Base-by-base conservation (phyloP, 2,888 invertebrate genomes). In the Branchellion lobata region DNA sequence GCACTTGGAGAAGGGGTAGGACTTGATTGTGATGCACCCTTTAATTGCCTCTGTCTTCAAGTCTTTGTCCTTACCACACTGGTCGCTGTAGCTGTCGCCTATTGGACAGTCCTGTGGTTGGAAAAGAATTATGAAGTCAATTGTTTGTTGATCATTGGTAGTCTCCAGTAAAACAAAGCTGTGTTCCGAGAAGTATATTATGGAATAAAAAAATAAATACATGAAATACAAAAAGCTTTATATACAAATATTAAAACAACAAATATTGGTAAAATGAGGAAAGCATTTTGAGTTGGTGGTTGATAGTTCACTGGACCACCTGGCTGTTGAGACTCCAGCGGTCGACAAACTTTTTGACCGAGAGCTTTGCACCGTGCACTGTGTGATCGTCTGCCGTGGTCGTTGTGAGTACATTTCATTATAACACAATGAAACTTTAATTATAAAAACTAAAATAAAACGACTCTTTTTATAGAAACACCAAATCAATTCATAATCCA, bases 1-100 rank as follows among this genome's bases (percentile, higher is more conserved):
- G 33, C 77, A 77, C 24, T 77, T 77, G 27, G 77, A 33, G 65
- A 77, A 77, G 1, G 77, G 77, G 53, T 77, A 34, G 3, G 31
- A 21, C 33, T 77, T 65, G 1, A 77, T 21, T 31, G 24, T 11
- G 11, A 77, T 5, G 36, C 77, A 77, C 0, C 24, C 14, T 31
- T 77, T 14, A 1, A 65, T 40, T 27, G 61, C 61, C 33, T 27
- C 21, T 24, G 31, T 65, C 34, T 65, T 77, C 34, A 40, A 1
- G 18, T 2, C 36, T 8, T 61, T 36, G 0, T 77, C 34, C 1
- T 24, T 18, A n/a, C 33, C 1, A 3, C 33, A 33, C 24, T 29
- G 24, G 14, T 34, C 27, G 21, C 31, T 24, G 24, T 36, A 33
- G 5, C 8, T 14, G 47, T 14, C 24, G 18, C 34, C 14, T 73